Evolutionary conservation across 2,888 invertebrate genomes (phyloP).

Genomic region (Apotomis turbidana): DNA sequence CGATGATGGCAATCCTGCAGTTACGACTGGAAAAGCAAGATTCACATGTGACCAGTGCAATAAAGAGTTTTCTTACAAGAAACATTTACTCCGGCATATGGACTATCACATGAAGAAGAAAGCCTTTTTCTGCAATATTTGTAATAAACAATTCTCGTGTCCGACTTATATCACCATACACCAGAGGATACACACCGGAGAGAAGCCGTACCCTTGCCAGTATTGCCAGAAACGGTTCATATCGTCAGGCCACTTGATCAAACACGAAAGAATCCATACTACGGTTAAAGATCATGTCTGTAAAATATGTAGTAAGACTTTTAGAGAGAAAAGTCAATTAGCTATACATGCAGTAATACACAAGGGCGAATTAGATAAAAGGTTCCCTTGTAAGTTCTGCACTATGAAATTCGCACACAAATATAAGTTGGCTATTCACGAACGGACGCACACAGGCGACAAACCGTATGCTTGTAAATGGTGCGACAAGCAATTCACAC

Average conservation of each 20-base stretch:
- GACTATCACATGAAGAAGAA: slow-evolving; percentile 7
- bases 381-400: slow-evolving; percentile 17
- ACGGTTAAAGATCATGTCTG: background rate
- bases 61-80: slow-evolving; percentile 6
- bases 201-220: slow-evolving; percentile 15
- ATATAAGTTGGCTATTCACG: slow-evolving; percentile 18
- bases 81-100: background rate
- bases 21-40: background rate
- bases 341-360: slow-evolving; percentile 8
- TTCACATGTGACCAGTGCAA: slow-evolving; percentile 6
- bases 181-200: slow-evolving; percentile 22
- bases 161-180: slow-evolving; percentile 1
- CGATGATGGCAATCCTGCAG: background rate
- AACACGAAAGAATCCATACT: slow-evolving; percentile 14
- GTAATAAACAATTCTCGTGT: slow-evolving; percentile 6
- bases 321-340: slow-evolving; percentile 12
- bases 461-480: slow-evolving; percentile 7
- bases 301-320: slow-evolving; percentile 4
- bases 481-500: slow-evolving; percentile 7
- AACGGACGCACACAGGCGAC: slow-evolving; percentile 8
- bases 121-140: slow-evolving; percentile 6
- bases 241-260: slow-evolving; percentile 4
- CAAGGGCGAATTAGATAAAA: slow-evolving; percentile 12
- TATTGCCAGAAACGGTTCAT: slow-evolving; percentile 3
- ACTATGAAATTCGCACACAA: slow-evolving; percentile 16